Base-by-base conservation (phyloP, 2,888 invertebrate genomes). In the Acleris holmiana region DNA sequence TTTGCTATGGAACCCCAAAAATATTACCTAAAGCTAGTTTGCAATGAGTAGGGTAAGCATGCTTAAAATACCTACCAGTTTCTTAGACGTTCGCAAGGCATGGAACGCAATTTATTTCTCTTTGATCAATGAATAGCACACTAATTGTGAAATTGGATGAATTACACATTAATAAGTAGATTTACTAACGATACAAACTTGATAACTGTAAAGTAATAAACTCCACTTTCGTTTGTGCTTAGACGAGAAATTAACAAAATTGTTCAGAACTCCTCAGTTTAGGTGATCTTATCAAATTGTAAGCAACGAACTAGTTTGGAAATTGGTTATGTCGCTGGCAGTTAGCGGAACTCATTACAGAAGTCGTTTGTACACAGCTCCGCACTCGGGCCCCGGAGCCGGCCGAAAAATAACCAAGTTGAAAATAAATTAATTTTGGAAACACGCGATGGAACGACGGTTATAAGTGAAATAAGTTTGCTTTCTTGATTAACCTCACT, bases 391-490 rank as follows among this genome's bases (percentile, higher is more conserved):
- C 19, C 53, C 57, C 40, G 29, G 44, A 50, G 61, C 69, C 74
- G 77, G 74, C 81, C 78, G 79, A 72, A 81, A 82, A 80, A 80
- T 82, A 77, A 80, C 75, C 71, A 74, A 78, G 73, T 77, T 68
- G 73, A 78, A 84, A 79, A 80, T 75, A 87, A 90, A 89, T 89
- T 88, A 89, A 91, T 88, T 88, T 88, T 71, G 76, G 71, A 69
- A 85, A 79, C 91, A 92, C 91, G 91, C 91, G 86, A 91, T 82
- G 80, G 68, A 78, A 79, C 80, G 71, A 76, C 82, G 79, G 85
- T 85, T 87, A 78, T 76, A 83, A 83, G 79, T 79, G 76, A 81
- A 88, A 89, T 83, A 77, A 82, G 80, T 83, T 84, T 82, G 79
- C 79, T 80, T 79, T 81, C 81, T 78, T 80, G 79, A 81, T 85